Evolutionary conservation across 1,140 invertebrate species (phyloP).

Genomic region (Drusus annulatus): DNA sequence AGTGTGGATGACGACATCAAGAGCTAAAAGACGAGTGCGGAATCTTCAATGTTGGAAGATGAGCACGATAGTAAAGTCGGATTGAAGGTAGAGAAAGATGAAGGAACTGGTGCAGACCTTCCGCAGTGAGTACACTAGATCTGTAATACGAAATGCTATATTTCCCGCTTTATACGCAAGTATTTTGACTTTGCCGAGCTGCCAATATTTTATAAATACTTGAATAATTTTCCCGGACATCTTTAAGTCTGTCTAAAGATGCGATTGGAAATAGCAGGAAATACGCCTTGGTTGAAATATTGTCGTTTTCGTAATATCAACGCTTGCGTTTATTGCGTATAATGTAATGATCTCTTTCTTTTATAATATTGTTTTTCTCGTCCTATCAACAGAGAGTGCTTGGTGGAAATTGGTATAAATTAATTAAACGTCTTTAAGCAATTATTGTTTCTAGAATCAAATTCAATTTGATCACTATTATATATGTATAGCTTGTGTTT

Average conservation of each 20-base stretch:
- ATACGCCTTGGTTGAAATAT: not conserved
- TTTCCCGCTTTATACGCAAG: not conserved
- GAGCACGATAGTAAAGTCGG: not conserved
- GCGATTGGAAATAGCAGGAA: not conserved
- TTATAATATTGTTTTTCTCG: not conserved
- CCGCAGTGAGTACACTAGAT: constrained; percentile 29
- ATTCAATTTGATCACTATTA: not conserved
- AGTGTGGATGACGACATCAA: not conserved
- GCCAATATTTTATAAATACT: too few species aligned
- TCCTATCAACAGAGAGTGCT: constrained; percentile 25
- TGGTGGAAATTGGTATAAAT: constrained; percentile 6
- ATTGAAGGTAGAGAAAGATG: not conserved
- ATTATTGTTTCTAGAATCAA: not conserved
- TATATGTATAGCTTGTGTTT: not conserved
- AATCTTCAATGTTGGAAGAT: not conserved
- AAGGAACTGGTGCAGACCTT: not conserved
- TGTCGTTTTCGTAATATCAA: not conserved
- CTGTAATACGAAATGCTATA: not conserved
- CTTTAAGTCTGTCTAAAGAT: too few species aligned
- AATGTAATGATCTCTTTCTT: not conserved
- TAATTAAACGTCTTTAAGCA: not conserved
- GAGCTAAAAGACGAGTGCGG: not conserved
- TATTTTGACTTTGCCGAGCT: not conserved
- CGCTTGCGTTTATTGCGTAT: not conserved
- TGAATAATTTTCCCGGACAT: too few species aligned